These are phyloP conservation scores for Apostichopus californicus DNA, from an alignment of 35 echinoderm and acorn worm genomes.

Conservation along the genomic window DNA sequence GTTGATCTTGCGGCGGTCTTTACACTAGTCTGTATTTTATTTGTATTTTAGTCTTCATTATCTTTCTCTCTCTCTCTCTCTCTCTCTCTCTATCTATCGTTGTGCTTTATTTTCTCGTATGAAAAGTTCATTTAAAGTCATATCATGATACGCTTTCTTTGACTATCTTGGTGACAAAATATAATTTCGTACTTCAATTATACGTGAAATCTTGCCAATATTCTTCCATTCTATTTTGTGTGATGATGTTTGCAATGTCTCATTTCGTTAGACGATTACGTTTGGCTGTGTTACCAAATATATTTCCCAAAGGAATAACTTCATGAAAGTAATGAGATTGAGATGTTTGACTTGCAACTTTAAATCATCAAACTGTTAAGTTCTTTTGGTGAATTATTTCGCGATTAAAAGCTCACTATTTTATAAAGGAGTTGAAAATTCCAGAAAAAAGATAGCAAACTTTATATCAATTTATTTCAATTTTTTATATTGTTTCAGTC, in stretches of 20 bases:
- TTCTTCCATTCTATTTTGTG: background rate
- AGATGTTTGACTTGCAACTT: background rate
- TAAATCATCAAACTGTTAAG: background rate
- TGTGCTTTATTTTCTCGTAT: no score
- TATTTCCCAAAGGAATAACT: conserved; percentile 33
- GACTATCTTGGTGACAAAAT: background rate
- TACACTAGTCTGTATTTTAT: no score
- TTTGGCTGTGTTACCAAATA: conserved; percentile 14
- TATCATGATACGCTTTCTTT: background rate
- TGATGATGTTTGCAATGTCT: background rate
- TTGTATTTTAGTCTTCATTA: no score
- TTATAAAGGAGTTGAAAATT: background rate
- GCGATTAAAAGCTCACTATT: conserved; percentile 9
- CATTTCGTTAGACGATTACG: conserved; percentile 17
- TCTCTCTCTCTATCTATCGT: no score
- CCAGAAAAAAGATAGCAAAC: background rate
- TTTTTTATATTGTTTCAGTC: conserved; percentile 5
- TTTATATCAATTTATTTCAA: background rate
- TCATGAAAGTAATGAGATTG: conserved; percentile 1
- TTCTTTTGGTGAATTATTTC: background rate
- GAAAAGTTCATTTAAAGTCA: background rate
- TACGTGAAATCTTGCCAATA: background rate
- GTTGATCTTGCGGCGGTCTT: no score
- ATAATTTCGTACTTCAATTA: background rate
- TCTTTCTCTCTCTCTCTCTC: no score